Evolutionary conservation across 2,888 invertebrate species (phyloP), one percentile per base, ranked within the genome.

Genomic region (Mythimna pallens): DNA sequence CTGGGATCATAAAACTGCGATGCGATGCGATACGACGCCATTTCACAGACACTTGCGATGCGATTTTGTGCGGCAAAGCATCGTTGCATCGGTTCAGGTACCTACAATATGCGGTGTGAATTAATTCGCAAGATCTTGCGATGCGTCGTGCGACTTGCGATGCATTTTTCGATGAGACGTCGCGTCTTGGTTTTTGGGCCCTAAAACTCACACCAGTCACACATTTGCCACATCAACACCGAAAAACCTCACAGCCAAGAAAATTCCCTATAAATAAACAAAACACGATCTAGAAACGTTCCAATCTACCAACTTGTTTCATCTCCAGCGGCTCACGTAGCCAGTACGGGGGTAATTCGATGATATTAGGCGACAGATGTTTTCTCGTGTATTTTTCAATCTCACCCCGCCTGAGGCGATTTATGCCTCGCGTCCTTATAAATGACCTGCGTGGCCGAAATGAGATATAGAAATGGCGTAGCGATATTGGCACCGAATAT

Each of bases 301-400:
- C 58, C 70, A 68, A 58, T 70, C 63, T 78, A 73, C 81, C 67
- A 68, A 83, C 80, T 82, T 86, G 69, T 86, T 88, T 85, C 88
- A 89, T 89, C 85, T 86, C 79, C 71, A 77, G 73, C 75, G 87
- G 89, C 90, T 93, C 94, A 94, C 94, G 94, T 94, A 91, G 86
- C 75, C 84, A 84, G 78, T 76, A 81, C 86, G 85, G 86, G 84
- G 86, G 92, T 92, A 93, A 94, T 94, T 93, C 91, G 90, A 89
- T 90, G 89, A 90, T 94, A 95, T 95, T 93, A 92, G 92, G 83
- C 89, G 90, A 91, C 93, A 93, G 90, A 93, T 94, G 94, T 90
- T 92, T 80, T 88, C 83, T 65, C 73, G 88, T 89, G 87, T 90
- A 91, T 93, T 94, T 93, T 93, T 93, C 91, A 92, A 93, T 93